Conservation (phyloP, 1,140 invertebrate species). For the Aleiodes sp. region DNA sequence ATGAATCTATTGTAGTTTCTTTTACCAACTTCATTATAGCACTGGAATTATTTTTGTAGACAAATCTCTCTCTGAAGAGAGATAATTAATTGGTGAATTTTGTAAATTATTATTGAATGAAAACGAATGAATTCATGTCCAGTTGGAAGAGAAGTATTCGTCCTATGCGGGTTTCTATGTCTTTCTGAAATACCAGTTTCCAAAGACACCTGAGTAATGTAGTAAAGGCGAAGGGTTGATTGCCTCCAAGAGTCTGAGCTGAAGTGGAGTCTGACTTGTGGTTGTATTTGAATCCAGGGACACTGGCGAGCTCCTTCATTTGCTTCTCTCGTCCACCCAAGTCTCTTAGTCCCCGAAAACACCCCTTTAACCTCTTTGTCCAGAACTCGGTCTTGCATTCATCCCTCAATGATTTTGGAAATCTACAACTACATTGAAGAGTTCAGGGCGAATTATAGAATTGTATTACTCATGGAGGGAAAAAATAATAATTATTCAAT, state of each 20-base stretch:
- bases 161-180: conserved; percentile 9
- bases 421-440: too few relatives aligned
- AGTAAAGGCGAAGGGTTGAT: conserved; percentile 65
- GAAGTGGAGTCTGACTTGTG: conserved; percentile 59
- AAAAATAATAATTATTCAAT: too few relatives aligned
- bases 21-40: too few relatives aligned
- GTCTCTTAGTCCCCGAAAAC: background rate
- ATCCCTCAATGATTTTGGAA: too few relatives aligned
- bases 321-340: background rate
- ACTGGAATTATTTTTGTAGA: too few relatives aligned
- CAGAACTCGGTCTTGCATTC: background rate
- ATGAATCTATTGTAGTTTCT: too few relatives aligned
- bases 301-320: conserved; percentile 24
- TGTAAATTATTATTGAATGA: background rate
- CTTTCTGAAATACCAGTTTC: conserved; percentile 8
- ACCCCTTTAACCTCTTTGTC: background rate
- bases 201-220: conserved; percentile 51
- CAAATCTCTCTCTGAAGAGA: too few relatives aligned
- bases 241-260: conserved; percentile 50
- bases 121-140: conserved; percentile 1
- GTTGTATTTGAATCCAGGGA: conserved; percentile 58
- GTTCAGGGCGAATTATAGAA: too few relatives aligned
- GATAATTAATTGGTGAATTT: too few relatives aligned
- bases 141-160: background rate
- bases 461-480: too few relatives aligned